Base-by-base conservation (phyloP, 2,888 invertebrate species). In the Cyclophora punctaria region DNA sequence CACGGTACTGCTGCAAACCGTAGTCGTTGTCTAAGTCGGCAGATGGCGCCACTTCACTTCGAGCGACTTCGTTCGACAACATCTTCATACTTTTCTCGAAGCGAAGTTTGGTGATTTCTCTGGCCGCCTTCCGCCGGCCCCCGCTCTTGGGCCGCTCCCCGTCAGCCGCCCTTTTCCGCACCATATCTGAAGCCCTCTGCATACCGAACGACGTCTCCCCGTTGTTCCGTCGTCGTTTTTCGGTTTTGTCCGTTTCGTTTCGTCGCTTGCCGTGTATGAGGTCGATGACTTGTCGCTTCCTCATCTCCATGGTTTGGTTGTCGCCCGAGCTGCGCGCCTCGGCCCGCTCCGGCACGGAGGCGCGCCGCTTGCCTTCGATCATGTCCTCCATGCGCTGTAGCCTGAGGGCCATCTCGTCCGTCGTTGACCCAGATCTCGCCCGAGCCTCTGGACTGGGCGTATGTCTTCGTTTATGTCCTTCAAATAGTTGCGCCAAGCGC, bases 71-170 rank as follows among this genome's bases (percentile, higher is more conserved):
- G 3, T 93, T 92, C 67, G 95, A 94, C 66, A 96, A 82, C 93
- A 96, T 94, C 79, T 94, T 94, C 83, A 96, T 90, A 75, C 95
- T 96, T 82, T 95, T 95, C 79, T 96, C 95, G 71, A 95, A 95
- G 63, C 95, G 92, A 45, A 94, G 95, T 67, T 93, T 93, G 81
- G 93, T 92, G 67, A 93, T 92, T 63, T 95, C 92, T 57, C 84
- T 64, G 1, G 84, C 83, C 0, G 83, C 81, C 47, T 78, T 79
- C 40, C 84, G 60, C 35, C 80, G 67, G 0, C 83, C 75, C 0
- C 67, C 74, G 6, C 58, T 64, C 50, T 78, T 81, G 0, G 75
- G 72, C 2, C 73, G 66, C 52, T 73, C 78, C 7, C 73, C 73
- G 43, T 79, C 80, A 0, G 87, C 93, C 91, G 60, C 88, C 80